Conservation (phyloP, 2,113 vertebrate genomes). For the Megaceryle torquata region DNA sequence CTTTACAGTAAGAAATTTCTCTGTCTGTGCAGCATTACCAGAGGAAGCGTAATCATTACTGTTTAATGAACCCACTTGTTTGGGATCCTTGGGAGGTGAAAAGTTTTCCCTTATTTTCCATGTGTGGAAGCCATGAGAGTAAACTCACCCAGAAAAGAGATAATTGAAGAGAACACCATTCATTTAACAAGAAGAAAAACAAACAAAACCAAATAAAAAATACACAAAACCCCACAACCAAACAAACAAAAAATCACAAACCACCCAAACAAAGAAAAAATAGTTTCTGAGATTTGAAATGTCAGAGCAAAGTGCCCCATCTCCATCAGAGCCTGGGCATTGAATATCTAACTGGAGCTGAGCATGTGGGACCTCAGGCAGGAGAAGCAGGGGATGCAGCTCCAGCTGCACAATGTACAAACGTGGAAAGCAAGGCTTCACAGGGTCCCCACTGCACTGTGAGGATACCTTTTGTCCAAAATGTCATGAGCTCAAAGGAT, state of each 20-base stretch:
- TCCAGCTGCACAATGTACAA: not conserved
- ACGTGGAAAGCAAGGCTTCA: not conserved
- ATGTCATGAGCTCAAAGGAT: not conserved
- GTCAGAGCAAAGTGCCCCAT: not conserved
- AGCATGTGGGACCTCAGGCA: not conserved
- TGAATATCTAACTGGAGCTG: not conserved
- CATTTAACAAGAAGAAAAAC: not conserved
- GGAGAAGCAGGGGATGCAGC: not conserved
- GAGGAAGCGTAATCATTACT: not conserved
- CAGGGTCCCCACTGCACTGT: accelerated
- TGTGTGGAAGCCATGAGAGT: not conserved
- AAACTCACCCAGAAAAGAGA: not conserved
- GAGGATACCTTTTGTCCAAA: not conserved
- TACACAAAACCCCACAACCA: too few relatives aligned
- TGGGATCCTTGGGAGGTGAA: not conserved
- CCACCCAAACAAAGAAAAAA: not conserved
- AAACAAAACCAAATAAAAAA: not conserved
- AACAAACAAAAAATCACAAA: too few relatives aligned
- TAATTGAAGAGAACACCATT: not conserved
- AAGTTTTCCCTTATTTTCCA: not conserved
- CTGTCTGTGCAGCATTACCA: not conserved
- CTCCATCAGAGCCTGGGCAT: not conserved
- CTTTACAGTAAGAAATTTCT: not conserved
- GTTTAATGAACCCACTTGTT: not conserved
- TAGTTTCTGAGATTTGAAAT: not conserved